phyloP scores from a whole-genome alignment of 2,113 vertebrate genomes.

The Zootoca vivipara region DNA sequence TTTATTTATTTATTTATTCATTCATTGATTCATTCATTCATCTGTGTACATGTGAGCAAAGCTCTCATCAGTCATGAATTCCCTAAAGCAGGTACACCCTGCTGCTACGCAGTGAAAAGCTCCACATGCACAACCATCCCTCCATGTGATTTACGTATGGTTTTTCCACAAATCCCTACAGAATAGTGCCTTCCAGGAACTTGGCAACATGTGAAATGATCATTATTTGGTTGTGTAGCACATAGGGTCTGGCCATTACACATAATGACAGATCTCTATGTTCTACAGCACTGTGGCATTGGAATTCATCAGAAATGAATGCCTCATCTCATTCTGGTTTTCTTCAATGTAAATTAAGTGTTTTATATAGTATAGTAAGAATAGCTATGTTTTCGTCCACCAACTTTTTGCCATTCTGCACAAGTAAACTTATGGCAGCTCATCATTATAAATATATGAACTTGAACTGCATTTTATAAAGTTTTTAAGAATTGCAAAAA shows the following conservation, averaged over 20 bases:
- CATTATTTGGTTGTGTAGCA: not conserved
- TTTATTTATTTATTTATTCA: not conserved
- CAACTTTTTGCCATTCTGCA: not conserved
- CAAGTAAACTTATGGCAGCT: slow-evolving; percentile 15
- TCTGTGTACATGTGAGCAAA: not conserved
- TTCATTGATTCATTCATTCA: not conserved
- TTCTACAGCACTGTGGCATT: not conserved
- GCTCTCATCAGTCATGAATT: not conserved
- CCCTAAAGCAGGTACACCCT: too few species aligned
- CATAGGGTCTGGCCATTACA: not conserved
- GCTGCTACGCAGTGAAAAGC: not conserved
- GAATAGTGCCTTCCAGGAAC: not conserved
- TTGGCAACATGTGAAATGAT: not conserved
- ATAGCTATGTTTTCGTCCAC: not conserved
- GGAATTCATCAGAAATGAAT: not conserved
- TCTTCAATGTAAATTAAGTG: not conserved
- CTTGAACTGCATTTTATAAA: not conserved
- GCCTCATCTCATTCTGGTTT: slow-evolving; percentile 2
- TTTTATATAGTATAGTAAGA: not conserved
- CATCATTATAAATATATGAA: slow-evolving; percentile 25
- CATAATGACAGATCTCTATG: not conserved
- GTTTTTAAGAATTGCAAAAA: not conserved
- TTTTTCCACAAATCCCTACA: not conserved
- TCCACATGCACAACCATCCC: not conserved
- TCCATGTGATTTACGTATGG: not conserved